Conservation (phyloP, 64 coral and sea anemone species). For the Cladopsammia gracilis region DNA sequence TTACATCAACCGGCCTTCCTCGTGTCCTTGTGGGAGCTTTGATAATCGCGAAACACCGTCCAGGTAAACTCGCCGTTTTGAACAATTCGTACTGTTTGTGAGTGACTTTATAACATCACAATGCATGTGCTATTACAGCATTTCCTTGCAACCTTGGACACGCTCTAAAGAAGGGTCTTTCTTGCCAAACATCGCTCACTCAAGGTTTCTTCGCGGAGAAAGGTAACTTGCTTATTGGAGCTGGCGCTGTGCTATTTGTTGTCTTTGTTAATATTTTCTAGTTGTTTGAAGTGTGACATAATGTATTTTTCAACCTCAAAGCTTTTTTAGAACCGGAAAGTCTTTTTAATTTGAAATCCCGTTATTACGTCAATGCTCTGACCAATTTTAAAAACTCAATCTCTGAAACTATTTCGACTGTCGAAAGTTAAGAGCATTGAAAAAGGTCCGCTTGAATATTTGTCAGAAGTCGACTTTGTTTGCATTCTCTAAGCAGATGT, state of each 20-base stretch:
- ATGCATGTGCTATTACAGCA: neutral
- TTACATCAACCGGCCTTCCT: neutral
- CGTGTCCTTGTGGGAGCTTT: neutral
- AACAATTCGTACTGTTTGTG: neutral
- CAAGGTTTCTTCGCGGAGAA: neutral
- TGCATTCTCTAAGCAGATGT: neutral
- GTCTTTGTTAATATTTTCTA: neutral
- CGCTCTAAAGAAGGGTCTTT: neutral
- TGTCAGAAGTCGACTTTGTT: neutral
- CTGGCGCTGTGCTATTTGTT: neutral
- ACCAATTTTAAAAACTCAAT: too few relatives aligned
- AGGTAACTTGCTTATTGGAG: neutral
- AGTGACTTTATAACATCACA: neutral
- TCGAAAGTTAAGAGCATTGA: neutral
- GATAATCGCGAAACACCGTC: neutral
- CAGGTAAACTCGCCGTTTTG: neutral
- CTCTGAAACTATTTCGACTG: too few relatives aligned
- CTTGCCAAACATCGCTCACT: neutral
- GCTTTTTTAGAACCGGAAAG: too few relatives aligned
- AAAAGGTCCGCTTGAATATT: neutral
- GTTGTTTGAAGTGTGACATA: neutral
- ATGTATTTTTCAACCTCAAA: neutral
- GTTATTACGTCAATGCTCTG: too few relatives aligned
- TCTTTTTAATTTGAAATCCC: too few relatives aligned
- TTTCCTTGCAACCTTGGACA: neutral